Evolutionary conservation across 2,888 invertebrate genomes (phyloP).

Genomic region (Spisula solida): DNA sequence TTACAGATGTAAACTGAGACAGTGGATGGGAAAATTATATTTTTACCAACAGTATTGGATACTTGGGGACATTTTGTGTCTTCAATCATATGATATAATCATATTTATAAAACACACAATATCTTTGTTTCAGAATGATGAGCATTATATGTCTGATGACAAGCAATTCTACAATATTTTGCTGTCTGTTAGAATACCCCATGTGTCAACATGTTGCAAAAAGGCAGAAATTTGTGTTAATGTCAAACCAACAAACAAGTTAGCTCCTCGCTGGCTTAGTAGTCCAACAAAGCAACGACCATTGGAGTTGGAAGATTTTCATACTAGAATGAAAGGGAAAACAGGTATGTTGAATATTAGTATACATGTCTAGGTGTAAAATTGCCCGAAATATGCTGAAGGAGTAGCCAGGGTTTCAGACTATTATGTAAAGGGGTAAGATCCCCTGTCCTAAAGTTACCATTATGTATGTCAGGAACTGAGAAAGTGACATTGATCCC

Average conservation of each 20-base stretch:
- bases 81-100: too few species aligned
- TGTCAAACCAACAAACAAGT: slow-evolving; percentile 46
- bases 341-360: slow-evolving; percentile 32
- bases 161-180: slow-evolving; percentile 46
- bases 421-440: too few species aligned
- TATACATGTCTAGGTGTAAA: neutral
- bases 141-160: slow-evolving; percentile 55
- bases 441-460: too few species aligned
- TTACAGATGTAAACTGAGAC: too few species aligned
- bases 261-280: slow-evolving; percentile 61
- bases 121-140: slow-evolving; percentile 34
- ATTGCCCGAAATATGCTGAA: neutral
- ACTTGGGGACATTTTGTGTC: too few species aligned
- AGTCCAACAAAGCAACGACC: slow-evolving; percentile 52
- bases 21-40: too few species aligned
- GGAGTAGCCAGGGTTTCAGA: too few species aligned
- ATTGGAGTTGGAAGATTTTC: neutral
- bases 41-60: too few species aligned
- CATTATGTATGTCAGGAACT: too few species aligned
- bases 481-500: too few species aligned
- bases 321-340: slow-evolving; percentile 31
- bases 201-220: slow-evolving; percentile 39
- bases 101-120: too few species aligned
- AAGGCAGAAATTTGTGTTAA: slow-evolving; percentile 47
- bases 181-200: slow-evolving; percentile 49